These are phyloP conservation scores for Xylota sylvarum DNA, from an alignment of 2,888 invertebrate species.

Conservation along the genomic window DNA sequence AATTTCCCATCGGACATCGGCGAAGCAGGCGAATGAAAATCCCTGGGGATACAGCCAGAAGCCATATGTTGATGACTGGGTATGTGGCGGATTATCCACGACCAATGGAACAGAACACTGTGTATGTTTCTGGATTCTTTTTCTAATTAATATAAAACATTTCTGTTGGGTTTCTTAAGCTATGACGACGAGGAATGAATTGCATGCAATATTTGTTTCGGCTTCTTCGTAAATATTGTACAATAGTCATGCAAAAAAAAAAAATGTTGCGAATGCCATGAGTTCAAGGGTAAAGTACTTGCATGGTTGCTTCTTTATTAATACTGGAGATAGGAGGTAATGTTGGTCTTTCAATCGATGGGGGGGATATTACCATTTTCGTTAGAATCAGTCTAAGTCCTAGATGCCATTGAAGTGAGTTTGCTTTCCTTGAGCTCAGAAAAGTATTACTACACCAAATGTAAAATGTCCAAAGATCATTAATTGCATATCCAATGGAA, in stretches of 20 bases:
- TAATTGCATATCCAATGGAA: too few relatives aligned
- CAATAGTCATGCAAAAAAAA: neutral
- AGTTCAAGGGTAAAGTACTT: too few relatives aligned
- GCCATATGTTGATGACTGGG: constrained; percentile 60
- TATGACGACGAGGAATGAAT: constrained; percentile 17
- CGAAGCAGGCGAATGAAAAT: constrained; percentile 18
- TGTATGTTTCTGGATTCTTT: constrained; percentile 64
- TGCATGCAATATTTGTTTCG: neutral
- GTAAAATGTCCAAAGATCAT: too few relatives aligned
- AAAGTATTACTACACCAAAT: too few relatives aligned
- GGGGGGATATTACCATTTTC: too few relatives aligned
- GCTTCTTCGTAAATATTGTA: neutral
- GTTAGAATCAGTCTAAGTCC: too few relatives aligned
- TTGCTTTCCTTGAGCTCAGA: too few relatives aligned
- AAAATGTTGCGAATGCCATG: too few relatives aligned
- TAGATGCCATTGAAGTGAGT: too few relatives aligned
- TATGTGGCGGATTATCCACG: constrained; percentile 52
- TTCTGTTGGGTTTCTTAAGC: constrained; percentile 17
- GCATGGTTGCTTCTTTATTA: too few relatives aligned
- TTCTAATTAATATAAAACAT: constrained; percentile 74
- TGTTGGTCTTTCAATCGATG: too few relatives aligned
- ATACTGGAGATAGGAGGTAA: neutral
- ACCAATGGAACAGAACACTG: constrained; percentile 2
- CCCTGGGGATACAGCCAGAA: constrained; percentile 64
- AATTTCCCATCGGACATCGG: constrained; percentile 60